Percentiles rank a stretch among this genome's conserved stretches.
Conservation (phyloP, 2,888 invertebrate genomes). For the Platycheirus rosarum region DNA sequence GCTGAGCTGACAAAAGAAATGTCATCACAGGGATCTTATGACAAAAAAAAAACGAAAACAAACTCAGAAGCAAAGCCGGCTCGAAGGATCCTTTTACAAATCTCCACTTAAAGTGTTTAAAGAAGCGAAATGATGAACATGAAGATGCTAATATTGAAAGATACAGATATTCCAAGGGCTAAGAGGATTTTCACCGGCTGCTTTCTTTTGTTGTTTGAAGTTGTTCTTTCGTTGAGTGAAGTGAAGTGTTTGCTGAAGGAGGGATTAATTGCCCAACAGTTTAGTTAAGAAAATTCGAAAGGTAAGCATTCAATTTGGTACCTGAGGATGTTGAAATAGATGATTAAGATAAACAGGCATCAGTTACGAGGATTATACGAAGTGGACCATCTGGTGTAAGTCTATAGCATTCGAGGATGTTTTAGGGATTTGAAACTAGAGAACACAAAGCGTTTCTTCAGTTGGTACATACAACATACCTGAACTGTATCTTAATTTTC, state of each 20-base stretch:
- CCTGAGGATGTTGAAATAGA: constrained; percentile 1
- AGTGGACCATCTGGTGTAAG: constrained; percentile 7
- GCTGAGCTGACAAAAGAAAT: constrained; percentile 68
- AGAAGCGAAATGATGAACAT: constrained; percentile 47
- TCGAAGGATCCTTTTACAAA: constrained; percentile 66
- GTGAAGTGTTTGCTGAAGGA: constrained; percentile 38
- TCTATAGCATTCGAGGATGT: too few relatives aligned
- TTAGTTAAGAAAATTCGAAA: not conserved
- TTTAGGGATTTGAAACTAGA: too few relatives aligned
- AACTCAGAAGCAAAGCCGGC: constrained; percentile 28
- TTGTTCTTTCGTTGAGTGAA: not conserved
- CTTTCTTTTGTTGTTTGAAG: constrained; percentile 36
- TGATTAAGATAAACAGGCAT: constrained; percentile 14
- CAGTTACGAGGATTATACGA: not conserved
- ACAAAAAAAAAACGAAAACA: constrained; percentile 27
- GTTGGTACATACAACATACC: too few relatives aligned
- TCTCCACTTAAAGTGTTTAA: constrained; percentile 60
- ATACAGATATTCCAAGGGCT: constrained; percentile 41
- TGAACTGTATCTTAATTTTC: too few relatives aligned
- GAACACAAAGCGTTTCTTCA: too few relatives aligned
- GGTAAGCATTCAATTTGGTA: not conserved
- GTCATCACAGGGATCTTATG: constrained; percentile 40
- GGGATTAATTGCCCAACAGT: constrained; percentile 48
- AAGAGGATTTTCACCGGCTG: constrained; percentile 38
- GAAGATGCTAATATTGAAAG: constrained; percentile 45